phyloP scores from a whole-genome alignment of 2,888 invertebrate genomes.

The Ichneumon xanthorius region DNA sequence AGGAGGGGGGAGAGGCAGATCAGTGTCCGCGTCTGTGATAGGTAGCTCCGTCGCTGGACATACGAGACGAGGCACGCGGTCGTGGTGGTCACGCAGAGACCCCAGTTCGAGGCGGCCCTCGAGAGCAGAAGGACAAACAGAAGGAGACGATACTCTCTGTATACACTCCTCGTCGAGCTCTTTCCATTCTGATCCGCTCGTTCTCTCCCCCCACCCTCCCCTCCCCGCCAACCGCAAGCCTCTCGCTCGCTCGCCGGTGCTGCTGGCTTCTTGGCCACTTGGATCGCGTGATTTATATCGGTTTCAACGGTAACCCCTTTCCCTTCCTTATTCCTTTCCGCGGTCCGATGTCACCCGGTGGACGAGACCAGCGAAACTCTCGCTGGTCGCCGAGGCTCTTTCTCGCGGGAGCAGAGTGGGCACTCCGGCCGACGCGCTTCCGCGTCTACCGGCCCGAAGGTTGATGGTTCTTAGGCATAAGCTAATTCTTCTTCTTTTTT shows the following conservation, averaged over 20 bases:
- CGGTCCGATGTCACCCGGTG: conserved; percentile 65
- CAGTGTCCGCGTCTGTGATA: conserved; percentile 65
- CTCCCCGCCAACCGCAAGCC: neutral
- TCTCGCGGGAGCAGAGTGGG: conserved; percentile 30
- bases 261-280: conserved; percentile 7
- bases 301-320: conserved; percentile 68
- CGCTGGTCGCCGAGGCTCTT: conserved; percentile 38
- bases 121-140: conserved; percentile 33
- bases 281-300: conserved; percentile 78
- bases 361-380: conserved; percentile 58
- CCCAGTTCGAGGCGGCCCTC: conserved; percentile 58
- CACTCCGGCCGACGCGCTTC: neutral
- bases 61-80: conserved; percentile 57
- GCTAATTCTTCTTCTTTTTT: no score
- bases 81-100: conserved; percentile 46
- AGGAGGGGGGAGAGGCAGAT: conserved; percentile 49
- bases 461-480: no score
- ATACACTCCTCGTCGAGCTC: conserved; percentile 24
- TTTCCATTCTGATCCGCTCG: conserved; percentile 11
- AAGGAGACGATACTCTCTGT: conserved; percentile 47
- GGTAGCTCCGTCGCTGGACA: conserved; percentile 60
- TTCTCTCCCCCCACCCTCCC: neutral
- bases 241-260: conserved; percentile 27
- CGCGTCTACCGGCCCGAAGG: neutral
- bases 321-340: conserved; percentile 66